Evolutionary conservation across 2,113 vertebrate species (phyloP).

Genomic region (Bubo bubo): DNA sequence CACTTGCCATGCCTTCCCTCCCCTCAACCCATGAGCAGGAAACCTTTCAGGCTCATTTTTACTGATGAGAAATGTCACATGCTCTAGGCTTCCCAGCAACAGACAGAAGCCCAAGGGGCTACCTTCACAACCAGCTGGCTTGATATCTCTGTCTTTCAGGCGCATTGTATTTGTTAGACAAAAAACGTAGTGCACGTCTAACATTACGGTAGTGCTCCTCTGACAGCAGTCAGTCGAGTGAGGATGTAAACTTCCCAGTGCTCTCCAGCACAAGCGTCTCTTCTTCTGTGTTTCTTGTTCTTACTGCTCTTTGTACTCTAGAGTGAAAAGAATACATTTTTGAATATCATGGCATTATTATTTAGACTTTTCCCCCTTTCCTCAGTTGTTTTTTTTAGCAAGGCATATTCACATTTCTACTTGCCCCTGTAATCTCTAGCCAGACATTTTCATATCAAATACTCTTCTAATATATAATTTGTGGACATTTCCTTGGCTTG

Average conservation of each 20-base stretch:
- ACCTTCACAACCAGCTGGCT: background rate
- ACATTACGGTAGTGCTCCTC: rapidly evolving
- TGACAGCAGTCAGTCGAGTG: rapidly evolving
- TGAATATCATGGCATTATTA: background rate
- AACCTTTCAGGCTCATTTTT: background rate
- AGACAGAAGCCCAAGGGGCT: background rate
- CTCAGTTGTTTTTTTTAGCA: background rate
- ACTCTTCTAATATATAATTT: background rate
- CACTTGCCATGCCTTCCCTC: rapidly evolving
- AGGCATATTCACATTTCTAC: background rate
- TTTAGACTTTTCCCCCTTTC: background rate
- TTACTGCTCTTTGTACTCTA: background rate
- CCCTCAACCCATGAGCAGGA: background rate
- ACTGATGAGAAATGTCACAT: background rate
- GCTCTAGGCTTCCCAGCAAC: background rate
- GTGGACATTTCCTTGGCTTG: background rate
- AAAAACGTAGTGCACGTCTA: rapidly evolving
- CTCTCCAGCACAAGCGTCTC: background rate
- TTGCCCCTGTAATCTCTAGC: background rate
- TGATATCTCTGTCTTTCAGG: background rate
- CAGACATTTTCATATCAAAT: background rate
- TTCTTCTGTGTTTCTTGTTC: background rate
- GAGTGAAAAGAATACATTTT: background rate
- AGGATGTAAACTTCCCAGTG: background rate
- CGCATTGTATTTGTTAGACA: rapidly evolving